These are phyloP conservation scores for Cenopis cana DNA, from an alignment of 2,888 invertebrate species.

Conservation along the genomic window DNA sequence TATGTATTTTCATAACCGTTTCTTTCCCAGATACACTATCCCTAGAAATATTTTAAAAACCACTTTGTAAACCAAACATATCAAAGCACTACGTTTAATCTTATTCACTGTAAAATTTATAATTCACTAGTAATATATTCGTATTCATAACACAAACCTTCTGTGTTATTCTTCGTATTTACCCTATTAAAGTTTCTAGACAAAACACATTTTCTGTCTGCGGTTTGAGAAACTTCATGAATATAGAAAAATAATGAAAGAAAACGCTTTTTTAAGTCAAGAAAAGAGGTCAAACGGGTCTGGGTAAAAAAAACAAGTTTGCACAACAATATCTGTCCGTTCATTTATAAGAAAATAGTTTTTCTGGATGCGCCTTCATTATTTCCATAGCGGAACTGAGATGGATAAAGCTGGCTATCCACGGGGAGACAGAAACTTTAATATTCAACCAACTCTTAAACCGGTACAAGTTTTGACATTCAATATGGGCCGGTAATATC, in stretches of 20 bases:
- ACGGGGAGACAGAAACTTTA: conserved; percentile 41
- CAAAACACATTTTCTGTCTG: neutral
- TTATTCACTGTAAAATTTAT: neutral
- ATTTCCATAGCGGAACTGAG: conserved; percentile 64
- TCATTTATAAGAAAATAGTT: conserved; percentile 68
- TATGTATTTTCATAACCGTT: no score
- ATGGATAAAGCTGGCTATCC: conserved; percentile 58
- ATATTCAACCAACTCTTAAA: no score
- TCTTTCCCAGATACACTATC: neutral
- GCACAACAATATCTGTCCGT: conserved; percentile 63
- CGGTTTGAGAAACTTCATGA: conserved; percentile 1
- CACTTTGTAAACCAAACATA: neutral
- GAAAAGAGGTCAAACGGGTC: conserved; percentile 48
- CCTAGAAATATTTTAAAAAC: neutral
- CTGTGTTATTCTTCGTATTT: neutral
- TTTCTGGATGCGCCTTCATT: conserved; percentile 67
- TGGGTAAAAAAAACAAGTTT: conserved; percentile 55
- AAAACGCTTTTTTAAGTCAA: conserved; percentile 47
- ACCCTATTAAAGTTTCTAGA: neutral
- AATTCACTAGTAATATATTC: neutral
- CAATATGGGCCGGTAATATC: no score
- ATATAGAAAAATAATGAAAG: conserved; percentile 7
- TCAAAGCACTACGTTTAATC: neutral
- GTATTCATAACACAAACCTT: neutral
- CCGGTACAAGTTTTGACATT: no score